Base-by-base conservation (phyloP, 2,888 invertebrate species). In the Camptogramma bilineatum region DNA sequence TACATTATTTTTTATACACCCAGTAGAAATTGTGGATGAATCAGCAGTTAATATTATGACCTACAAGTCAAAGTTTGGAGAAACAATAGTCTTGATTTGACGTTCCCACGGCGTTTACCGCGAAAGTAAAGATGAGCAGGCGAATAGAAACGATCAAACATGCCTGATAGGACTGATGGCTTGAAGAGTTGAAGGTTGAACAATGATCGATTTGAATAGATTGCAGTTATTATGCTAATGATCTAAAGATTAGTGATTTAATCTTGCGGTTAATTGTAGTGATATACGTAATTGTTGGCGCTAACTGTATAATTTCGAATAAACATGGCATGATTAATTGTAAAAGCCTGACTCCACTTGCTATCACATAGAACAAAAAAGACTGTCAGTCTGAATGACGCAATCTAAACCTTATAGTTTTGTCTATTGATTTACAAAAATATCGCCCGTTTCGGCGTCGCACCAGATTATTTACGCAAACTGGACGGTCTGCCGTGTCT, bases 71-170 rank as follows among this genome's bases (percentile, higher is more conserved):
- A 62, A 51, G 55, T 62, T 62, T 19, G 54, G 52, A 52, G 62
- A 44, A 64, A 64, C 64, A 60, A 60, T 60, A 52, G 60, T 55
- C 54, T 19, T 60, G 55, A 56, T 56, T 52, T 52, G 39, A 31
- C 13, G 52, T 56, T 64, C 60, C 47, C 64, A 60, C 64, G n/a
- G n/a, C n/a, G 44, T 54, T 54, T 51, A 55, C 55, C 19, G 55
- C 55, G 60, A 64, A 64, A 60, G 64, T 60, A 59, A 56, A 56
- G 51, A 64, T 59, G 54, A 39, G 21, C 44, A 34, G 19, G 44
- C 18, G 31, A 16, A 7, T 46, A 4, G 31, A 34, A 13, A 60
- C 64, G 55, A 52, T 64, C 55, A 60, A 64, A 47, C 60, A 44
- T 17, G 46, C 21, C 34, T 50, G 47, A 61, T 39, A 17, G 13